These are phyloP conservation scores for Polypterus bichir DNA, from an alignment of 2,113 vertebrate species.

Conservation along the genomic window DNA sequence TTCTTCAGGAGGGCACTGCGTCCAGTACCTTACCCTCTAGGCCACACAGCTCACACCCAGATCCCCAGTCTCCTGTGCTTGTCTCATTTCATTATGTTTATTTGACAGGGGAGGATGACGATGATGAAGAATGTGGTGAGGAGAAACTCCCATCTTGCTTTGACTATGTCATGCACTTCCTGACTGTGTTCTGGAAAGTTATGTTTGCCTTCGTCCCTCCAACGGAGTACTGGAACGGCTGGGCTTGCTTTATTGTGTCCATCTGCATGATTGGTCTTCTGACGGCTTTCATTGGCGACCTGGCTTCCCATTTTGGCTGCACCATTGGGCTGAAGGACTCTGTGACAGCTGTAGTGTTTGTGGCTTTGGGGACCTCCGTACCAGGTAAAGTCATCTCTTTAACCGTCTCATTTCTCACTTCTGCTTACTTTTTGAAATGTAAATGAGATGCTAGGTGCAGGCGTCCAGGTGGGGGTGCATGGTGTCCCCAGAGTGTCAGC, in stretches of 20 bases:
- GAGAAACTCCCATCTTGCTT: slow-evolving; percentile 82
- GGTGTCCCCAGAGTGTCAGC: no score
- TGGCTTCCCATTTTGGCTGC: slow-evolving; percentile 93
- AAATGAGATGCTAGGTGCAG: background rate
- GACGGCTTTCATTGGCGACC: slow-evolving; percentile 84
- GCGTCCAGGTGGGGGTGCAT: background rate
- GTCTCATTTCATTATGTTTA: no score
- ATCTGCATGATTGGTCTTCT: slow-evolving; percentile 81
- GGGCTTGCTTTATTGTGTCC: slow-evolving; percentile 86
- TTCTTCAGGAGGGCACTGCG: no score
- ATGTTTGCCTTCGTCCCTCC: slow-evolving; percentile 91
- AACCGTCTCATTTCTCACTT: background rate
- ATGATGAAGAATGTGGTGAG: slow-evolving; percentile 70
- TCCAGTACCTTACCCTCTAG: no score
- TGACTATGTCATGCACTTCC: slow-evolving; percentile 92
- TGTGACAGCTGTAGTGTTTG: slow-evolving; percentile 86
- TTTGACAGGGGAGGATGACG: slow-evolving; percentile 51
- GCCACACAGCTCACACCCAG: no score
- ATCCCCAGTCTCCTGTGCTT: no score
- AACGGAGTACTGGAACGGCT: slow-evolving; percentile 88
- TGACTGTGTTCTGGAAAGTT: slow-evolving; percentile 95
- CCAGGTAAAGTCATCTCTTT: slow-evolving; percentile 58
- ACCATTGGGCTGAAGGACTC: slow-evolving; percentile 92
- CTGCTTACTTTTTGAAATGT: background rate
- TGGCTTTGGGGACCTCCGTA: slow-evolving; percentile 82